Percentiles rank a stretch among this genome's conserved stretches.
Evolutionary conservation across 2,113 vertebrate species (phyloP).

Genomic region (Crotalus tigris): DNA sequence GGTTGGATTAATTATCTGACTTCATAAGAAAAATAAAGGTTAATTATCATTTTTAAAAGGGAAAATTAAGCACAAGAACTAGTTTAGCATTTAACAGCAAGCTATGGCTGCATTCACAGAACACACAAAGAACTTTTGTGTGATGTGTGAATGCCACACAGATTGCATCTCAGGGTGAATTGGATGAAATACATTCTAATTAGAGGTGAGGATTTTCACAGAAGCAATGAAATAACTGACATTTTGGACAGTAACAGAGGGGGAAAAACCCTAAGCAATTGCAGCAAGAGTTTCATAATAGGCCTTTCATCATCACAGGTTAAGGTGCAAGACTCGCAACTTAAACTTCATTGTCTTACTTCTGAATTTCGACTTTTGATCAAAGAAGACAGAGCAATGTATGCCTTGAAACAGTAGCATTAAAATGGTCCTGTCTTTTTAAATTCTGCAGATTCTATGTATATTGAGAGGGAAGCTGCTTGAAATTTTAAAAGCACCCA

Average conservation of each 20-base stretch:
- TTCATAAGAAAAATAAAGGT: background rate
- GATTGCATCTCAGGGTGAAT: background rate
- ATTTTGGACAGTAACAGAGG: background rate
- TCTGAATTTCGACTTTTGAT: background rate
- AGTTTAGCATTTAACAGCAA: background rate
- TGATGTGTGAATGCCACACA: background rate
- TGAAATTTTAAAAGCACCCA: constrained; percentile 1
- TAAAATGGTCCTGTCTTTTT: background rate
- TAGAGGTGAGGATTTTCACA: background rate
- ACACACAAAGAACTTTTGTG: background rate
- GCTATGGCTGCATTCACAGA: background rate
- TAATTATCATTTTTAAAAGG: background rate
- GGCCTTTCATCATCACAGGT: background rate
- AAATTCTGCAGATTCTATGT: constrained; percentile 8
- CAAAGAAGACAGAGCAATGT: background rate
- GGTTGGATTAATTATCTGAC: background rate
- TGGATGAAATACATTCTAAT: background rate
- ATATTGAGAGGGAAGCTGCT: background rate
- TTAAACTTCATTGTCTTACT: background rate
- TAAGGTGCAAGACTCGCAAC: background rate
- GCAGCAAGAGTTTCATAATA: background rate
- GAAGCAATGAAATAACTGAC: background rate
- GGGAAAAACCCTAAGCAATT: background rate
- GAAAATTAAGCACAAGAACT: background rate
- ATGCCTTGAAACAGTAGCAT: background rate